phyloP scores from a whole-genome alignment of 2,888 invertebrate genomes.

The Eurois occulta region DNA sequence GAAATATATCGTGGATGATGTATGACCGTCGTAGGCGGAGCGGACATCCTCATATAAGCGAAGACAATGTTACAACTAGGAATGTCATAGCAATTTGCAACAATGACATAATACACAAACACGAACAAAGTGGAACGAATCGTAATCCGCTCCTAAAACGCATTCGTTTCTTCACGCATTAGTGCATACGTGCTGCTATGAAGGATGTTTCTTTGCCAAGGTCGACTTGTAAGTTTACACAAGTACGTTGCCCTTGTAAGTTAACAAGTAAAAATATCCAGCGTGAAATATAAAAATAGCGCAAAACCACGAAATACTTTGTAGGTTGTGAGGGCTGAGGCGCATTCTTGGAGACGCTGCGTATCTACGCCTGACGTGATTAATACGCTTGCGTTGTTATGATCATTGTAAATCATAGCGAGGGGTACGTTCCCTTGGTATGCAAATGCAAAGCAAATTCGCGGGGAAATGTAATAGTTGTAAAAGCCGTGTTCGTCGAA shows the following conservation, averaged over 20 bases:
- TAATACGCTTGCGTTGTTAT: slow-evolving; percentile 69
- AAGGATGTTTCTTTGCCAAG: slow-evolving; percentile 73
- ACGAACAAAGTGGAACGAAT: slow-evolving; percentile 63
- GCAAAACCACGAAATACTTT: slow-evolving; percentile 69
- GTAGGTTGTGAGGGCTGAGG: slow-evolving; percentile 54
- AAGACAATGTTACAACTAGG: slow-evolving; percentile 82
- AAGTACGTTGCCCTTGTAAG: slow-evolving; percentile 76
- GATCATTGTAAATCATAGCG: slow-evolving; percentile 69
- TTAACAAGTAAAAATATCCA: slow-evolving; percentile 75
- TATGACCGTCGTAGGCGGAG: slow-evolving; percentile 79
- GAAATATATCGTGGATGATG: slow-evolving; percentile 73
- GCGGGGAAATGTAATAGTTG: slow-evolving; percentile 53
- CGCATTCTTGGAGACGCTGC: slow-evolving; percentile 68
- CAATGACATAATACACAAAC: slow-evolving; percentile 80
- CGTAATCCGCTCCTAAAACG: slow-evolving; percentile 61
- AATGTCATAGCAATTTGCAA: slow-evolving; percentile 84
- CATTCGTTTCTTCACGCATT: slow-evolving; percentile 63
- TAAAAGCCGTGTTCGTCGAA: slow-evolving; percentile 50
- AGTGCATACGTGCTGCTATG: slow-evolving; percentile 60
- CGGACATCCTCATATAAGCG: slow-evolving; percentile 88
- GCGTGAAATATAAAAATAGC: slow-evolving; percentile 77
- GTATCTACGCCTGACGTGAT: slow-evolving; percentile 64
- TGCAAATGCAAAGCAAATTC: slow-evolving; percentile 65
- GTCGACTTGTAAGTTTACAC: slow-evolving; percentile 73
- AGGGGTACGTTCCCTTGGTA: slow-evolving; percentile 63